phyloP scores from a whole-genome alignment of 2,888 invertebrate genomes.

The Rhagonycha lutea region DNA sequence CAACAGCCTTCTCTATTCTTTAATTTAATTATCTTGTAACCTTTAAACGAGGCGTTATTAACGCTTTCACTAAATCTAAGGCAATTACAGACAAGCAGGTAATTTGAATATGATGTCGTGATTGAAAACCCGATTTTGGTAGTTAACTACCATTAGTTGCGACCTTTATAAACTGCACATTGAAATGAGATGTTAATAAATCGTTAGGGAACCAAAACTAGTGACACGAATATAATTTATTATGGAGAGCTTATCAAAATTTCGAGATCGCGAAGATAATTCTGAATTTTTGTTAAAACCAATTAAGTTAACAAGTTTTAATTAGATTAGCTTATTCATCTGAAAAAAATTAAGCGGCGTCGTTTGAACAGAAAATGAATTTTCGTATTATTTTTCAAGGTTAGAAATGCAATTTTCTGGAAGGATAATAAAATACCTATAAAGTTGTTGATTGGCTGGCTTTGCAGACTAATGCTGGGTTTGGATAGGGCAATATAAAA shows the following conservation, averaged over 20 bases:
- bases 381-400: neutral
- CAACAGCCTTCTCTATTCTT: neutral
- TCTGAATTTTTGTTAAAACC: no score
- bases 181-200: neutral
- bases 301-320: neutral
- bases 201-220: neutral
- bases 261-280: neutral
- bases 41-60: slow-evolving; percentile 9
- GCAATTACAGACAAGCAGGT: slow-evolving; percentile 1
- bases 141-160: neutral
- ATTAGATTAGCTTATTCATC: neutral
- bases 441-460: neutral
- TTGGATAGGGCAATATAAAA: neutral
- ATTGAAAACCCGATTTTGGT: neutral
- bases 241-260: neutral
- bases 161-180: neutral
- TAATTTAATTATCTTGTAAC: slow-evolving; percentile 6
- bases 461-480: neutral
- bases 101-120: slow-evolving; percentile 1
- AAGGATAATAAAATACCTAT: neutral
- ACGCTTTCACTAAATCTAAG: slow-evolving; percentile 17
- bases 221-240: neutral
- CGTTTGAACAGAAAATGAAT: neutral
- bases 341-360: neutral
- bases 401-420: neutral